Evolutionary conservation across 2,113 vertebrate species (phyloP), one percentile per base, ranked within the genome.

Genomic region (Cebidichthys violaceus): DNA sequence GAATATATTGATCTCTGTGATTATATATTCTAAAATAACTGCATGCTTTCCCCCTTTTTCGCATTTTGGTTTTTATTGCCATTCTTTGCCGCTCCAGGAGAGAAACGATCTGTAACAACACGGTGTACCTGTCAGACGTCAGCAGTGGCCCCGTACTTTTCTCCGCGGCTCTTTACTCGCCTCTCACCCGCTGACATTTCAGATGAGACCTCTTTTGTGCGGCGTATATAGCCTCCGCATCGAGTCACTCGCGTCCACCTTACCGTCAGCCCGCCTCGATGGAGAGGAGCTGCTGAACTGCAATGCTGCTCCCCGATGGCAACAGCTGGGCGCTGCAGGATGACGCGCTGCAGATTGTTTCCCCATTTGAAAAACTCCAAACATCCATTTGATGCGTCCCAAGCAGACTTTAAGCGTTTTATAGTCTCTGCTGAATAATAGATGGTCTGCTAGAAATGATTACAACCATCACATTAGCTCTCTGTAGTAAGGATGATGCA

Each of bases 101-200:
- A 52, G 54, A 55, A 47, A 62, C 55, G 55, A 77, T 75, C 68
- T 72, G 37, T 79, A 88, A 86, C 88, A 73, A 90, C 89, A 75
- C 85, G 27, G 76, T 89, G 84, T 82, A 73, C 86, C 87, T 83
- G 84, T 86, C 90, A 77, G 60, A 76, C 84, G 83, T 75, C 70
- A 73, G 67, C 82, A 70, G 67, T 59, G 80, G 87, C 79, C 81
- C 82, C 72, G 54, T 65, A 31, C 73, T 88, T 84, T 77, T 65
- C 83, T 64, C 69, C 17, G 4, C 70, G 86, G 78, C 75, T 86
- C 80, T 85, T 81, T 60, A 61, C 69, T 90, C 85, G 82, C 87
- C 85, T 84, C 62, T 90, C 88, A 86, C 83, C 90, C 37, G 47
- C 73, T 90, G 89, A 90, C 92, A 91, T 93, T 92, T 91, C 70